These are phyloP conservation scores for Embiotoca jacksoni DNA, from an alignment of 2,113 vertebrate genomes.

Conservation along the genomic window DNA sequence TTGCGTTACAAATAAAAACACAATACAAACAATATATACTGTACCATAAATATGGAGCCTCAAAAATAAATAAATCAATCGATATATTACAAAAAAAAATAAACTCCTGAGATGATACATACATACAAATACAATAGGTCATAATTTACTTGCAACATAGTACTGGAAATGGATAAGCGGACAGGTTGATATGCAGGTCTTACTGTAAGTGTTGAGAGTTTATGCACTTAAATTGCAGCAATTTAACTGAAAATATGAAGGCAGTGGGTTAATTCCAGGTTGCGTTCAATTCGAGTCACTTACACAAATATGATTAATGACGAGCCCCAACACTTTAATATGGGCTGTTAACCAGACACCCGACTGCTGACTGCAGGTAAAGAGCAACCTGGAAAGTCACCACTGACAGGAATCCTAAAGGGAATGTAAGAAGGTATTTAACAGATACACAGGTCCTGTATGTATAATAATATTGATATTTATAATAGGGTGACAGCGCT, in stretches of 20 bases:
- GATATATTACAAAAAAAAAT: constrained; percentile 81
- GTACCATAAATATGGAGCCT: constrained; percentile 78
- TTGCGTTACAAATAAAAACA: constrained; percentile 82
- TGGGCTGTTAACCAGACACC: constrained; percentile 24
- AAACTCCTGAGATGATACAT: constrained; percentile 82
- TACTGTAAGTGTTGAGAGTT: neutral
- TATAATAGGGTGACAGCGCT: constrained; percentile 63
- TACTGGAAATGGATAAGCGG: constrained; percentile 69
- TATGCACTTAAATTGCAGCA: constrained; percentile 60
- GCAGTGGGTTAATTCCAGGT: constrained; percentile 44
- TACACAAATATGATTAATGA: constrained; percentile 21
- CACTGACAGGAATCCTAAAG: constrained; percentile 64
- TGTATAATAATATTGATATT: constrained; percentile 58
- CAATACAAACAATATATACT: constrained; percentile 79
- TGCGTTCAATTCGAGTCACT: constrained; percentile 36
- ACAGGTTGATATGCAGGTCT: constrained; percentile 59
- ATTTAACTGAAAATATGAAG: constrained; percentile 59
- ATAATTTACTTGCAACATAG: constrained; percentile 69
- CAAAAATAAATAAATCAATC: constrained; percentile 75
- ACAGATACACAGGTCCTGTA: constrained; percentile 66
- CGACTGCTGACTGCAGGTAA: constrained; percentile 30
- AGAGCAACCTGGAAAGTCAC: constrained; percentile 54
- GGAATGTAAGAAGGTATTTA: constrained; percentile 57
- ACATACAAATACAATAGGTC: constrained; percentile 77
- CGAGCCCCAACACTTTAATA: constrained; percentile 32